These are phyloP conservation scores for Neosalanx taihuensis DNA, from an alignment of 2,797 vertebrate genomes.

Conservation along the genomic window DNA sequence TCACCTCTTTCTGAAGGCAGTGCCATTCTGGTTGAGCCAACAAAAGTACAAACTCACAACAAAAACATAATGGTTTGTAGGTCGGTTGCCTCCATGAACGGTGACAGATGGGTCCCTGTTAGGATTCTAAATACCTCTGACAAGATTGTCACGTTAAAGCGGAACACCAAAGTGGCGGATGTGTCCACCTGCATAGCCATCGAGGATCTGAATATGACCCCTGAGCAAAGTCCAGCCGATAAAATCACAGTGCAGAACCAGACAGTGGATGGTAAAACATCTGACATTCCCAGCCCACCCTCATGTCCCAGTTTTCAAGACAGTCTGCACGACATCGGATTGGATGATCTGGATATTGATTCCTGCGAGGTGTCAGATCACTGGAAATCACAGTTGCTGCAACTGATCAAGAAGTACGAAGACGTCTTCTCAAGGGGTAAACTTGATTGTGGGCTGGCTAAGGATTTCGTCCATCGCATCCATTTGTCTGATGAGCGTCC, in stretches of 20 bases:
- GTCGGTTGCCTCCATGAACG: conserved; percentile 17
- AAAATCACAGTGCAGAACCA: no score
- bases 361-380: no score
- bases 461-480: conserved; percentile 39
- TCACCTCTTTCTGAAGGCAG: conserved; percentile 5
- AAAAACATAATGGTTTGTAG: conserved; percentile 21
- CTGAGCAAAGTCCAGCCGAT: neutral
- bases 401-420: neutral
- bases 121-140: conserved; percentile 16
- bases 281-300: neutral
- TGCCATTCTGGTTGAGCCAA: conserved; percentile 28
- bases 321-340: conserved; percentile 6
- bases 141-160: neutral
- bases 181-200: conserved; percentile 16
- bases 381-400: neutral
- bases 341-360: neutral
- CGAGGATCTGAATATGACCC: conserved; percentile 3
- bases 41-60: neutral
- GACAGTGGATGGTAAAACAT: no score
- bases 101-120: conserved; percentile 21
- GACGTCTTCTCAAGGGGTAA: conserved; percentile 38
- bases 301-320: neutral
- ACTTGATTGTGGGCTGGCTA: conserved; percentile 37
- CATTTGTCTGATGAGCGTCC: conserved; percentile 22
- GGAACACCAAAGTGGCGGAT: conserved; percentile 16